Conservation (phyloP, 2,888 invertebrate species). For the Chaetoderma sp. region DNA sequence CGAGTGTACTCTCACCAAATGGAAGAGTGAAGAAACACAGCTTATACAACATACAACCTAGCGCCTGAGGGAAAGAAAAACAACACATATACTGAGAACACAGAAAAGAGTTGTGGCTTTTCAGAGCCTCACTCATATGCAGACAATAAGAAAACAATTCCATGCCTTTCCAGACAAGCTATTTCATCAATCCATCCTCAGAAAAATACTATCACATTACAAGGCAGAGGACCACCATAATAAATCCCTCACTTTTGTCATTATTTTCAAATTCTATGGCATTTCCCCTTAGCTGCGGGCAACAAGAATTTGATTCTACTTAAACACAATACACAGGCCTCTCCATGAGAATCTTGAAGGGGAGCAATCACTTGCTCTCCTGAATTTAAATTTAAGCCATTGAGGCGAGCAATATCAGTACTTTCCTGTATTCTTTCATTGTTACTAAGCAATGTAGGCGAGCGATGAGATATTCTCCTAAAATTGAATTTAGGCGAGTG, state of each 20-base stretch:
- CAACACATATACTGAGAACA: background rate
- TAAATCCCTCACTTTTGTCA: conserved; percentile 3
- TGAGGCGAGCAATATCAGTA: no score
- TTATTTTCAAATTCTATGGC: no score
- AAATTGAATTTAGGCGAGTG: no score
- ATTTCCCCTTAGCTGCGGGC: no score
- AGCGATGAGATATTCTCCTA: no score
- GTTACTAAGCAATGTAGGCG: no score
- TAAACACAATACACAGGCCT: no score
- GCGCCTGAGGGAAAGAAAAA: conserved; percentile 75
- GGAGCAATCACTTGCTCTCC: no score
- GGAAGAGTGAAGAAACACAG: conserved; percentile 90
- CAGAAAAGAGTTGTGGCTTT: background rate
- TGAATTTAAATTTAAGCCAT: no score
- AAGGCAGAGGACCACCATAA: background rate
- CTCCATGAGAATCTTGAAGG: no score
- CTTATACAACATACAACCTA: conserved; percentile 89
- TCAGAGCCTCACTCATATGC: background rate
- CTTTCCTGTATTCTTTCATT: no score
- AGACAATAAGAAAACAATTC: background rate
- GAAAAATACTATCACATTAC: background rate
- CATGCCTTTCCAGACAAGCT: background rate
- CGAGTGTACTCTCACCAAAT: conserved; percentile 91
- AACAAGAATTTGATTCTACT: no score
- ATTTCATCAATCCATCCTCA: background rate